Conservation (phyloP, 2,113 vertebrate species). For the Scomber scombrus region DNA sequence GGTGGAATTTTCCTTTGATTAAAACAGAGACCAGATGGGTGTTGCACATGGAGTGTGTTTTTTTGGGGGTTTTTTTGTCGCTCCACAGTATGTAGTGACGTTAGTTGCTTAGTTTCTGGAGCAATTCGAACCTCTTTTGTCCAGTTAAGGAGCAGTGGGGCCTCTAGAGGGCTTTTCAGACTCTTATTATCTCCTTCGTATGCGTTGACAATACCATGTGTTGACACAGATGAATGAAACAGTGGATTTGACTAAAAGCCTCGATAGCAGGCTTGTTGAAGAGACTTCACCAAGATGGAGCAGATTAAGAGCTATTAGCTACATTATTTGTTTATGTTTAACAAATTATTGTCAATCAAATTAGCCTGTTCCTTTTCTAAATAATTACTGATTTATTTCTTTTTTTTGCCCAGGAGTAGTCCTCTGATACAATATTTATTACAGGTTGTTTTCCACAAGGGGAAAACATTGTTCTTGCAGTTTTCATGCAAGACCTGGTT, state of each 20-base stretch:
- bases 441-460: constrained; percentile 23
- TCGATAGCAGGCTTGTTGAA: constrained; percentile 11
- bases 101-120: not conserved
- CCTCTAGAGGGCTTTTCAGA: not conserved
- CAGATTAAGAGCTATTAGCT: constrained; percentile 44
- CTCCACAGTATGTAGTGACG: not conserved
- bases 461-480: constrained; percentile 31
- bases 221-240: constrained; percentile 58
- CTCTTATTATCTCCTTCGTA: constrained; percentile 2
- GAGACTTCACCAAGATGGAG: not conserved
- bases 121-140: not conserved
- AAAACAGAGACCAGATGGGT: not conserved
- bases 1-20: constrained; percentile 23
- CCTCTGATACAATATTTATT: constrained; percentile 42
- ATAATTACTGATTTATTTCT: constrained; percentile 47
- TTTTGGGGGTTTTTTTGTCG: not conserved
- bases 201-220: constrained; percentile 67
- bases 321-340: constrained; percentile 67
- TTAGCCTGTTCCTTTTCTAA: constrained; percentile 42
- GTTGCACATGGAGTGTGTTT: not conserved
- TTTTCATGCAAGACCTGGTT: constrained; percentile 39
- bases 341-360: constrained; percentile 72
- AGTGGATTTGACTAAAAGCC: constrained; percentile 47
- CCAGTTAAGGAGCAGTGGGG: not conserved
- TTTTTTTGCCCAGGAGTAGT: constrained; percentile 22